phyloP scores from a whole-genome alignment of 2,797 vertebrate species.

The Echeneis naucrates region DNA sequence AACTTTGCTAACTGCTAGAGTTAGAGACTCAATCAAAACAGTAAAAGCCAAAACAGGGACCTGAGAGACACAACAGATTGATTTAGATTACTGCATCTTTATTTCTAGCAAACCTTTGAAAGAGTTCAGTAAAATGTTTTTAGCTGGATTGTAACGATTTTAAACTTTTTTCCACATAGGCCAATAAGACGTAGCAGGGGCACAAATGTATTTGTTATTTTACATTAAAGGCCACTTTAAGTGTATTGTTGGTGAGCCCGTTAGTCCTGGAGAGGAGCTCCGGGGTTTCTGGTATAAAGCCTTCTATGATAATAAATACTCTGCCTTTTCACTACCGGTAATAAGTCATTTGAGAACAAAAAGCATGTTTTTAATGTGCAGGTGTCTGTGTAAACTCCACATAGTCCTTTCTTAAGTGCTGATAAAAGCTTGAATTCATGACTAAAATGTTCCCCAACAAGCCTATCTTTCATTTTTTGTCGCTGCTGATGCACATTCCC shows the following conservation, averaged over 20 bases:
- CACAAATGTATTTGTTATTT: not conserved
- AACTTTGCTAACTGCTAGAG: not conserved
- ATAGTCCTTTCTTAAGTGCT: conserved; percentile 8
- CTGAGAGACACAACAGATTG: not conserved
- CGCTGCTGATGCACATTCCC: conserved; percentile 61
- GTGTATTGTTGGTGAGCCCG: conserved; percentile 8
- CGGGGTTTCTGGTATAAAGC: conserved; percentile 40
- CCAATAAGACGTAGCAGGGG: not conserved
- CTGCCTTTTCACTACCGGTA: conserved; percentile 54
- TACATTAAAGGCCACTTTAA: not conserved
- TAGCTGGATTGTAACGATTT: too few relatives aligned
- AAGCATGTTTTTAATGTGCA: conserved; percentile 25
- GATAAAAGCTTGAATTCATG: conserved; percentile 20
- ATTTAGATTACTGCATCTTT: too few relatives aligned
- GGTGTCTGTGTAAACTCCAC: conserved; percentile 11
- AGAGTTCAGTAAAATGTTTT: too few relatives aligned
- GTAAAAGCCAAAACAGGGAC: not conserved
- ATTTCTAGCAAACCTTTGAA: too few relatives aligned
- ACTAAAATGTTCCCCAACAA: conserved; percentile 11
- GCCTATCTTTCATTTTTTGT: conserved; percentile 14
- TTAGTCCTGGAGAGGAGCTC: conserved; percentile 16
- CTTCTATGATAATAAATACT: conserved; percentile 41
- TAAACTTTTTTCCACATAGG: not conserved
- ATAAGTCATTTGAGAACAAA: conserved; percentile 36
- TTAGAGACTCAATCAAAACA: not conserved